Evolutionary conservation across 2,888 invertebrate species (phyloP).

Genomic region (Cylloceria caligata): DNA sequence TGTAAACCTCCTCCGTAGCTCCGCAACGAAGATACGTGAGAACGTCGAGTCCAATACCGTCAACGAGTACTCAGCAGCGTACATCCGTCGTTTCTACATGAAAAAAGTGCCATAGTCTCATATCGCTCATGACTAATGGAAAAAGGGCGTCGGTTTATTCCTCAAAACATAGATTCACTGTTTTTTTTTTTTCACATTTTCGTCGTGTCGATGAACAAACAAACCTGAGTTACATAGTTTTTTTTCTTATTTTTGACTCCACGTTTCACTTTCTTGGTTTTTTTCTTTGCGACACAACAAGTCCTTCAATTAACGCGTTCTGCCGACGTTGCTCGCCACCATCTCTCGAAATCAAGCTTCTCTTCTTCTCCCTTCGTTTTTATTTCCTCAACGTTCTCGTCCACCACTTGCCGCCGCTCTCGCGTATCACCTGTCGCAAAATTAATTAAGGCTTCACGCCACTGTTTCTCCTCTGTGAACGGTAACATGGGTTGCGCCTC

Average conservation of each 20-base stretch:
- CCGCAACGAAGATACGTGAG: slow-evolving; percentile 57
- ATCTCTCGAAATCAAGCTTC: slow-evolving; percentile 9
- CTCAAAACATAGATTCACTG: neutral
- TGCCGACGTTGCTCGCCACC: slow-evolving; percentile 49
- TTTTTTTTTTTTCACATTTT: neutral
- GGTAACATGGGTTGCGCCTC: neutral
- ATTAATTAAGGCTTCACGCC: slow-evolving; percentile 38
- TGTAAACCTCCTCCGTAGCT: slow-evolving; percentile 39
- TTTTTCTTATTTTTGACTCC: neutral
- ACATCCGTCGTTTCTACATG: slow-evolving; percentile 4
- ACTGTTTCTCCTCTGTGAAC: neutral
- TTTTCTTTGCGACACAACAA: slow-evolving; percentile 24
- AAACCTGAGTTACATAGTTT: slow-evolving; percentile 3
- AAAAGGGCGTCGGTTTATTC: neutral
- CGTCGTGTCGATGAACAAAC: neutral
- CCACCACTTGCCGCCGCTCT: slow-evolving; percentile 5
- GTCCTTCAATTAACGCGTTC: slow-evolving; percentile 52
- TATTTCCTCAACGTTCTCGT: slow-evolving; percentile 46
- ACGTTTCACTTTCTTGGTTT: slow-evolving; percentile 1
- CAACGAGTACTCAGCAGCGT: neutral
- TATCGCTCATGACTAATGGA: neutral
- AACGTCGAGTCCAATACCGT: slow-evolving; percentile 41
- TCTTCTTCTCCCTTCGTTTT: slow-evolving; percentile 10
- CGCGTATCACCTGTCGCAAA: slow-evolving; percentile 44
- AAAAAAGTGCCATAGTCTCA: slow-evolving; percentile 45